Conservation (phyloP, 2,113 vertebrate species). For the Perccottus glenii region DNA sequence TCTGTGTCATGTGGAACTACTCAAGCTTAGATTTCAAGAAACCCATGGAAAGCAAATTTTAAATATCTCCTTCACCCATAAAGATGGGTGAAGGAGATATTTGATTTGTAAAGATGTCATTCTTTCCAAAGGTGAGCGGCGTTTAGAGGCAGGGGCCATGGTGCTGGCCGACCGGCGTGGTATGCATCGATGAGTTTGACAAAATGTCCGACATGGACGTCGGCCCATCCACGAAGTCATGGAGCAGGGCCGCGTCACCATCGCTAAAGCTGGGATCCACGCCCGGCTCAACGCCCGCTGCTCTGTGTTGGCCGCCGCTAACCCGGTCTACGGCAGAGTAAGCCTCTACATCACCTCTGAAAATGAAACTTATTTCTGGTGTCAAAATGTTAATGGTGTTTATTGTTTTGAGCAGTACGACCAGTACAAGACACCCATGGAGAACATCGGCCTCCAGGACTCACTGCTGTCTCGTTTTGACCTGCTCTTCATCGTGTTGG, state of each 20-base stretch:
- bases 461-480: constrained; percentile 96
- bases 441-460: constrained; percentile 98
- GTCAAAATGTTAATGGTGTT: background rate
- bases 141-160: constrained; percentile 96
- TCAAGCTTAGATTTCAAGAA: too few species aligned
- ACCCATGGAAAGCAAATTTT: too few species aligned
- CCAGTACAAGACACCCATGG: constrained; percentile 99
- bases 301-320: constrained; percentile 94
- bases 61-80: too few species aligned
- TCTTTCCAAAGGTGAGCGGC: constrained; percentile 84
- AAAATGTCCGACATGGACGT: constrained; percentile 99
- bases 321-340: constrained; percentile 94
- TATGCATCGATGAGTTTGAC: constrained; percentile 98
- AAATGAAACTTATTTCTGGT: background rate
- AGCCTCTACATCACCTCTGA: constrained; percentile 43
- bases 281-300: constrained; percentile 96
- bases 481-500: constrained; percentile 96
- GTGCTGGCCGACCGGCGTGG: constrained; percentile 94
- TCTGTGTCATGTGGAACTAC: too few species aligned
- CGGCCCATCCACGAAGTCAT: constrained; percentile 99
- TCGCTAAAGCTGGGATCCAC: constrained; percentile 96
- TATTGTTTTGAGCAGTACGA: constrained; percentile 83
- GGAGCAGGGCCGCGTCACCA: constrained; percentile 97
- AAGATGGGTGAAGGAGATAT: too few species aligned
- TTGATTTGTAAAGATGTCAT: too few species aligned